These are phyloP conservation scores for Grus americana DNA, from an alignment of 2,113 vertebrate genomes.

Conservation along the genomic window DNA sequence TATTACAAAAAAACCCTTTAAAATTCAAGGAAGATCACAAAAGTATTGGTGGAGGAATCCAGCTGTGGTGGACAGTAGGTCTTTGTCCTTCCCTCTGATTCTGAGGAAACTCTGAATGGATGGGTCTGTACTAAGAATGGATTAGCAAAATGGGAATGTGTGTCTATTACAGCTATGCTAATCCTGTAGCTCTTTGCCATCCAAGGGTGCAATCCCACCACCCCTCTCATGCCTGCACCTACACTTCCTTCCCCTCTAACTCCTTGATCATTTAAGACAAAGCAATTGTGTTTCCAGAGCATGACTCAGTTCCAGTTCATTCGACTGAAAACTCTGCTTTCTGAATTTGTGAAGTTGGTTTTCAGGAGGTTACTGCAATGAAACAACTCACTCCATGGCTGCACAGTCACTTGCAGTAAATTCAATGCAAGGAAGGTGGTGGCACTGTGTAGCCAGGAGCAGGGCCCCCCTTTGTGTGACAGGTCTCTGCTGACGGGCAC, in stretches of 20 bases:
- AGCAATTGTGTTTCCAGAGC: not conserved
- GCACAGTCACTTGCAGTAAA: no score
- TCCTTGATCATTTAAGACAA: not conserved
- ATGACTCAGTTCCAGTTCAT: not conserved
- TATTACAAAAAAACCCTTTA: not conserved
- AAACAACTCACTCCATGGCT: not conserved
- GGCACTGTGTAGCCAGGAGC: not conserved
- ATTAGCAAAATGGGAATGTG: not conserved
- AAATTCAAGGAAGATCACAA: not conserved
- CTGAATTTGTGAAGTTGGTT: not conserved
- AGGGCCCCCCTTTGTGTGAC: not conserved
- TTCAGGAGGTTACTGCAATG: not conserved
- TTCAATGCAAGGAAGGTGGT: not conserved
- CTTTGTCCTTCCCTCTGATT: not conserved
- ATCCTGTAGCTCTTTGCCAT: not conserved
- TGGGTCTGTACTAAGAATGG: not conserved
- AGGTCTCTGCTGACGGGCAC: not conserved
- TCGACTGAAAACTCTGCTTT: not conserved
- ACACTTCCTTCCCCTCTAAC: not conserved
- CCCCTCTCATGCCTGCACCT: not conserved
- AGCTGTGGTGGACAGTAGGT: not conserved
- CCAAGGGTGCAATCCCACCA: not conserved
- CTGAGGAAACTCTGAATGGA: not conserved
- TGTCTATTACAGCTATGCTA: not conserved
- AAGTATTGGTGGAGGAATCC: not conserved